Conservation (phyloP, 2,113 vertebrate species). For the Aleadryas rufinucha region DNA sequence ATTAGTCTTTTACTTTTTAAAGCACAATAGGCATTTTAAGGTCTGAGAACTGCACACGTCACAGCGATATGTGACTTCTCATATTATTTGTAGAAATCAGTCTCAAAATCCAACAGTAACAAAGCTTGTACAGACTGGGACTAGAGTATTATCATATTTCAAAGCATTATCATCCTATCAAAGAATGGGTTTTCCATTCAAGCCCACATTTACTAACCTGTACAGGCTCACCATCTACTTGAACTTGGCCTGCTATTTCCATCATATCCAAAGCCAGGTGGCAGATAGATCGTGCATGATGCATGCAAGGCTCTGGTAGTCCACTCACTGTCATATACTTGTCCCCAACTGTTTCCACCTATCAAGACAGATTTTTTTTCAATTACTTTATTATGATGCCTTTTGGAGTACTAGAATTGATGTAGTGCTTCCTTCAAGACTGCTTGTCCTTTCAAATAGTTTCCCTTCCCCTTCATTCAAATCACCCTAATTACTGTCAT, state of each 20-base stretch:
- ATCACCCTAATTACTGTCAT: background rate
- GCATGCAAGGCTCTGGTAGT: slow-evolving; percentile 93
- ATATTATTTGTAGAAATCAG: background rate
- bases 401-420: background rate
- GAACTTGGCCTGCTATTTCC: slow-evolving; percentile 97
- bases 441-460: background rate
- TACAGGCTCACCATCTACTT: slow-evolving; percentile 92
- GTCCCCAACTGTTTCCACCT: slow-evolving; percentile 99
- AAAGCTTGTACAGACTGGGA: background rate
- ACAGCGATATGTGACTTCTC: background rate
- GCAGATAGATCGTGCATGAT: slow-evolving; percentile 95
- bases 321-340: slow-evolving; percentile 99
- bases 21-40: background rate
- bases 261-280: slow-evolving; percentile 97
- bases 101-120: background rate
- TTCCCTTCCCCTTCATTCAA: background rate
- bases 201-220: slow-evolving; percentile 78
- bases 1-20: background rate
- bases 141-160: background rate
- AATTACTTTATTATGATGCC: background rate
- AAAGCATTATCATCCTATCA: background rate
- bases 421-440: background rate
- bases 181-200: background rate
- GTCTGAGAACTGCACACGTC: background rate
- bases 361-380: background rate